These are phyloP conservation scores for Ptychoptera contaminata DNA, from an alignment of 2,888 invertebrate species.

Conservation along the genomic window DNA sequence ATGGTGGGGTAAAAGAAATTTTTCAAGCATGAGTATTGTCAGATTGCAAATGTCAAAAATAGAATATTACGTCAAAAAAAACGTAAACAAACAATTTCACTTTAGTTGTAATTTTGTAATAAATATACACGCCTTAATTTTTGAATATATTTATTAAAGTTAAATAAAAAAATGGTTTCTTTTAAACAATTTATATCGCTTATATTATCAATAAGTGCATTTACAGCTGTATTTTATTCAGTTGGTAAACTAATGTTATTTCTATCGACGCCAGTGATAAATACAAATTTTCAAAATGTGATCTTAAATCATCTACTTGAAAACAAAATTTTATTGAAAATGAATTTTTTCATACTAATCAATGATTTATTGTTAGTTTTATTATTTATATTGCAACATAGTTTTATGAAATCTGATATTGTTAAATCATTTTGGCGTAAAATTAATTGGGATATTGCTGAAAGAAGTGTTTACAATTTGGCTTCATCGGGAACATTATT, in stretches of 20 bases:
- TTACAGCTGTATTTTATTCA: constrained; percentile 35
- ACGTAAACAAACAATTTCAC: too few species aligned
- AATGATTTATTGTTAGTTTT: constrained; percentile 33
- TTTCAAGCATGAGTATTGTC: too few species aligned
- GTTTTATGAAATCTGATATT: constrained; percentile 34
- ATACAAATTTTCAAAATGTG: constrained; percentile 19
- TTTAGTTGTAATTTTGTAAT: too few species aligned
- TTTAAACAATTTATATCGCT: constrained; percentile 21
- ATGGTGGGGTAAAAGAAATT: too few species aligned
- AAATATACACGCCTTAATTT: too few species aligned
- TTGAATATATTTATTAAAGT: background rate
- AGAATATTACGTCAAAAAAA: too few species aligned
- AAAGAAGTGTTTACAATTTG: constrained; percentile 34
- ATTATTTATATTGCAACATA: constrained; percentile 41
- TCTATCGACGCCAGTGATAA: constrained; percentile 32
- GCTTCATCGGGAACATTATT: constrained; percentile 32
- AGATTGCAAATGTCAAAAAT: too few species aligned
- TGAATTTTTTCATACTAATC: constrained; percentile 28
- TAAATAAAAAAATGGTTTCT: constrained; percentile 18
- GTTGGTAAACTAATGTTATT: constrained; percentile 37
- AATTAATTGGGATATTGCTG: constrained; percentile 28
- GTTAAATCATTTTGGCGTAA: constrained; percentile 32
- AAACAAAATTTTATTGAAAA: constrained; percentile 23
- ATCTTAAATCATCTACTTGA: constrained; percentile 28
- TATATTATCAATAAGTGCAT: constrained; percentile 27